phyloP scores from a whole-genome alignment of 2,113 vertebrate species.

The Calidris pugnax region DNA sequence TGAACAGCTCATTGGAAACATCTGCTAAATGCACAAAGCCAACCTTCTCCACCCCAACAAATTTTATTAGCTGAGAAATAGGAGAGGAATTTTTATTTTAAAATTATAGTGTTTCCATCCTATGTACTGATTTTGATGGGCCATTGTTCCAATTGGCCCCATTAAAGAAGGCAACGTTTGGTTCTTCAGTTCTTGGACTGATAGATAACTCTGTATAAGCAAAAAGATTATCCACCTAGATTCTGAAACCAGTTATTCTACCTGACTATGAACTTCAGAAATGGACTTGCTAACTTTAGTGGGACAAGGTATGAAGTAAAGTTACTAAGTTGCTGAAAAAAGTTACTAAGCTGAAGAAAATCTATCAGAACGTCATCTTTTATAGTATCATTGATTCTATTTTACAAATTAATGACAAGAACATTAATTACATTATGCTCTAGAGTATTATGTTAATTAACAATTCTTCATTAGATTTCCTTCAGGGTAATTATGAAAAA shows the following conservation, averaged over 20 bases:
- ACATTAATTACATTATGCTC: background rate
- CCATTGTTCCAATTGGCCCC: background rate
- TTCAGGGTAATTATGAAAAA: background rate
- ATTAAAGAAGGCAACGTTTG: background rate
- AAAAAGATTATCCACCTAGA: background rate
- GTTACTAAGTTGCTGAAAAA: background rate
- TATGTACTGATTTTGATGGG: background rate
- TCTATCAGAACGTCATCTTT: background rate
- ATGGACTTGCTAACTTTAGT: background rate
- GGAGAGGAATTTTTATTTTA: background rate
- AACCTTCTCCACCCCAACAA: background rate
- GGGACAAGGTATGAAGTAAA: background rate
- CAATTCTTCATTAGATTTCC: conserved; percentile 15
- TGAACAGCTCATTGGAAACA: background rate
- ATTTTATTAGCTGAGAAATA: background rate
- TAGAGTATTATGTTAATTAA: background rate
- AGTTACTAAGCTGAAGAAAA: background rate
- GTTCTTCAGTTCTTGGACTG: background rate
- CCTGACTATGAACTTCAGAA: background rate
- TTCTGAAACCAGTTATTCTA: background rate
- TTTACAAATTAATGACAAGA: background rate
- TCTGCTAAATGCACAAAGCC: background rate
- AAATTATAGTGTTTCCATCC: background rate
- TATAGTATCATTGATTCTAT: background rate
- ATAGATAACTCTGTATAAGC: background rate